Evolutionary conservation across 2,113 vertebrate species (phyloP).

Genomic region (Trogon melanurus): DNA sequence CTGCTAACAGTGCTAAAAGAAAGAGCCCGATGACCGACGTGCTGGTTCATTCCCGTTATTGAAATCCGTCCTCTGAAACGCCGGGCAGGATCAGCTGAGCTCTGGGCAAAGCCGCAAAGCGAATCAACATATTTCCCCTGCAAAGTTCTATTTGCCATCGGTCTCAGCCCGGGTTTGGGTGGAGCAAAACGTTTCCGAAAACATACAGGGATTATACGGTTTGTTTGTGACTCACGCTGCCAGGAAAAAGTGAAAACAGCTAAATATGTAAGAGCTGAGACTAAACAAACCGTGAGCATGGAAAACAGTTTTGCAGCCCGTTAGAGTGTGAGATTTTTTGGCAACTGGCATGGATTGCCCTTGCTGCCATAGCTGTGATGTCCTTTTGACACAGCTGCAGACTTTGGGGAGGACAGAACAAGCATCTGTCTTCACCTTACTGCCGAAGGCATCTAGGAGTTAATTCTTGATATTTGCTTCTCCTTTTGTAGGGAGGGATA

Average conservation of each 20-base stretch:
- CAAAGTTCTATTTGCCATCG: background rate
- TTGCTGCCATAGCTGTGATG: background rate
- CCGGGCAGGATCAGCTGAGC: constrained; percentile 15
- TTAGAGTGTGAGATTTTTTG: background rate
- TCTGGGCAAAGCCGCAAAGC: background rate
- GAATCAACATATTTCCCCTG: background rate
- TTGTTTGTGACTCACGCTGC: background rate
- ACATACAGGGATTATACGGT: background rate
- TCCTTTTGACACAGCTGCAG: background rate
- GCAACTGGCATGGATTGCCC: background rate
- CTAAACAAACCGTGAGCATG: background rate
- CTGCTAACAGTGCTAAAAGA: background rate
- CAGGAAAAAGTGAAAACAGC: background rate
- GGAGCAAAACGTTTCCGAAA: background rate
- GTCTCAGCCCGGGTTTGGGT: background rate
- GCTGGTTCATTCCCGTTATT: background rate
- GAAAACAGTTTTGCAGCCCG: background rate
- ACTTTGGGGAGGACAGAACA: background rate
- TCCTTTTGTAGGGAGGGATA: background rate
- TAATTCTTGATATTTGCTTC: background rate
- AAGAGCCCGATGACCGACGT: fast-evolving
- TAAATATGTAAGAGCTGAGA: background rate
- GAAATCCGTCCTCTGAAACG: background rate
- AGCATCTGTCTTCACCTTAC: background rate
- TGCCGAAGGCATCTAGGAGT: background rate